Base-by-base conservation (phyloP, 2,888 invertebrate genomes). In the Tanytarsus gracilentus region DNA sequence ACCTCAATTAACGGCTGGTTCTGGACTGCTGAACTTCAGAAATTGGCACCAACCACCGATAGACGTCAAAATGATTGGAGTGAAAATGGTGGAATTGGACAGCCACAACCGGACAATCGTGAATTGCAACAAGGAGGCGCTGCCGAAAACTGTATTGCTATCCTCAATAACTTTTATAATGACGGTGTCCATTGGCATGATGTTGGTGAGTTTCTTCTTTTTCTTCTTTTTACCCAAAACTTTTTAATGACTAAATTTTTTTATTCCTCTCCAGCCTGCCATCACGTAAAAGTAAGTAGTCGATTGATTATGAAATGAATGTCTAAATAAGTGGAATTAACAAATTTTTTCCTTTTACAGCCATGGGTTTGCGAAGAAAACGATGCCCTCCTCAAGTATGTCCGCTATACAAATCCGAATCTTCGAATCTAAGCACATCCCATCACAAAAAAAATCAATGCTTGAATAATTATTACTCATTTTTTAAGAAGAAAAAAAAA, bases 311-410 rank as follows among this genome's bases (percentile, higher is more conserved):
- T 18, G 11, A 21, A 23, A 1, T 14, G 14, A 14, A 6, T 14
- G 5, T n/a, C n/a, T 36, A 36, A 4, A 3, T 14, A 44, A 23
- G 6, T 44, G 18, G 21, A 23, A 18, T 18, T 44, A 16, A 18
- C 11, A 18, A 18, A 23, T 44, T 18, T 44, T 44, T 44, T 16
- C 23, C 23, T 4, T 2, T 18, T 4, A 44, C 36, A 36, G 44
- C 85, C 91, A 1, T 89, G 86, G 76, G 85, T 90, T 29, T 92
- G 92, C 71, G 91, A 92, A 72, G 91, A 92, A 68, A 90, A 88
- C 70, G 88, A 89, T 66, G 83, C 86, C 8, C 80, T 92, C n/a
- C 74, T 90, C 65, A 87, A 87, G 78, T 90, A 89, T 73, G 87
- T 89, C 62, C 80, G 85, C 66, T 87, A 84, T 73, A 86, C 85